phyloP scores from a whole-genome alignment of 1,140 invertebrate species.

The Dendrolimus kikuchii region DNA sequence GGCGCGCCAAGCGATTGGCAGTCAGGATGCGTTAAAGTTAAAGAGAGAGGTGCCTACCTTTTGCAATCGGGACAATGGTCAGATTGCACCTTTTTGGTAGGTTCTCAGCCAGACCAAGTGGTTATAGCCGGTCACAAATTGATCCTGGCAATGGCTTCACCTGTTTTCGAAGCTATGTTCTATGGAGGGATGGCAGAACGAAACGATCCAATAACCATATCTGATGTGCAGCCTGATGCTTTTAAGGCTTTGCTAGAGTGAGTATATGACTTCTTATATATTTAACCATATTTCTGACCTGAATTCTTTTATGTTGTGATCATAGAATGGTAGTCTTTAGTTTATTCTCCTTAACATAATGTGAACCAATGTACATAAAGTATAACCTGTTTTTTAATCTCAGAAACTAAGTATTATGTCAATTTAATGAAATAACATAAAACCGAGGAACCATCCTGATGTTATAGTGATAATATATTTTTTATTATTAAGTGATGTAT shows the following conservation, averaged over 20 bases:
- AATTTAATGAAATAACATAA: background rate
- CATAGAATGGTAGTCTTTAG: too few species aligned
- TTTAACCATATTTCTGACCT: too few species aligned
- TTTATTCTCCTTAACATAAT: too few species aligned
- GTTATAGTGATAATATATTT: background rate
- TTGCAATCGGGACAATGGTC: conserved; percentile 84
- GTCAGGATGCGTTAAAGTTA: conserved; percentile 77
- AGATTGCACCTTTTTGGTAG: conserved; percentile 88
- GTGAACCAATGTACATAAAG: too few species aligned
- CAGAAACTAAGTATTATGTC: background rate
- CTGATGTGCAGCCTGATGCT: conserved; percentile 88
- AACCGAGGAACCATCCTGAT: background rate
- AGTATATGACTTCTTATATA: too few species aligned
- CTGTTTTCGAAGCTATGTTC: conserved; percentile 88
- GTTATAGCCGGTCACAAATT: conserved; percentile 84
- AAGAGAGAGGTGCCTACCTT: conserved; percentile 79
- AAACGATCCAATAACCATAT: conserved; percentile 81
- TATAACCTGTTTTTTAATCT: too few species aligned
- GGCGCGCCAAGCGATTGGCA: conserved; percentile 79
- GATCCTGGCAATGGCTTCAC: conserved; percentile 87
- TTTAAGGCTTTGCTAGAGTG: conserved; percentile 79
- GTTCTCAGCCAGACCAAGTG: conserved; percentile 82
- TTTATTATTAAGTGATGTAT: background rate
- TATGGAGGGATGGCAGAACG: conserved; percentile 80
- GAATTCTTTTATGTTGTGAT: too few species aligned